These are phyloP conservation scores for Hyaena hyaena DNA, from an alignment of 2,113 vertebrate genomes.

Conservation along the genomic window DNA sequence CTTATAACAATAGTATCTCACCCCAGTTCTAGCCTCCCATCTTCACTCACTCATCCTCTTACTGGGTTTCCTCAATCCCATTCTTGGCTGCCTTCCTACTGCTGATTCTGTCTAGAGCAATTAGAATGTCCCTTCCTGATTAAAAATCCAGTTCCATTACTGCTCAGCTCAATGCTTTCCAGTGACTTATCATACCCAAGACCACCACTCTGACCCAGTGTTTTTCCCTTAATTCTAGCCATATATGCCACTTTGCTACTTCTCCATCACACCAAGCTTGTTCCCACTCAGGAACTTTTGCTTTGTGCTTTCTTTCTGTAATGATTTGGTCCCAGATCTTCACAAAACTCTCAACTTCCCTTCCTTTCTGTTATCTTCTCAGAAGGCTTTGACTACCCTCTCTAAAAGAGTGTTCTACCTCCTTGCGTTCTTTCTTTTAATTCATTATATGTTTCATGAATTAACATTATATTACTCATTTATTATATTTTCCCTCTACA, in stretches of 20 bases:
- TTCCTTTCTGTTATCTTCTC: background rate
- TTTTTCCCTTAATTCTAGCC: fast-evolving
- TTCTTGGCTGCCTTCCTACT: background rate
- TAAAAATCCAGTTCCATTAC: background rate
- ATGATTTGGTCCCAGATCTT: background rate
- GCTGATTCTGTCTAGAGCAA: background rate
- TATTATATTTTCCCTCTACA: background rate
- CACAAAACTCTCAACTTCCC: background rate
- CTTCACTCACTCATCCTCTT: background rate
- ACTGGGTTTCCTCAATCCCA: background rate
- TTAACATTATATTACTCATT: background rate
- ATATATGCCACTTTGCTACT: fast-evolving
- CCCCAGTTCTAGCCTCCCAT: background rate
- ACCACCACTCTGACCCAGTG: background rate
- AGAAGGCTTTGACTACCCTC: background rate
- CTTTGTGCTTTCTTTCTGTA: background rate
- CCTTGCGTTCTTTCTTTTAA: background rate
- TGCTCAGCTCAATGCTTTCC: background rate
- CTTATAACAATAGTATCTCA: background rate
- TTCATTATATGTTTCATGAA: background rate
- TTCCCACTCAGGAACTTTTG: background rate
- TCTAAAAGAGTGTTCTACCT: background rate
- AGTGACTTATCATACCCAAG: fast-evolving
- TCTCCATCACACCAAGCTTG: background rate
- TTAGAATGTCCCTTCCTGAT: background rate